Base-by-base conservation (phyloP, 2,888 invertebrate species). In the Chymomyza amoena region DNA sequence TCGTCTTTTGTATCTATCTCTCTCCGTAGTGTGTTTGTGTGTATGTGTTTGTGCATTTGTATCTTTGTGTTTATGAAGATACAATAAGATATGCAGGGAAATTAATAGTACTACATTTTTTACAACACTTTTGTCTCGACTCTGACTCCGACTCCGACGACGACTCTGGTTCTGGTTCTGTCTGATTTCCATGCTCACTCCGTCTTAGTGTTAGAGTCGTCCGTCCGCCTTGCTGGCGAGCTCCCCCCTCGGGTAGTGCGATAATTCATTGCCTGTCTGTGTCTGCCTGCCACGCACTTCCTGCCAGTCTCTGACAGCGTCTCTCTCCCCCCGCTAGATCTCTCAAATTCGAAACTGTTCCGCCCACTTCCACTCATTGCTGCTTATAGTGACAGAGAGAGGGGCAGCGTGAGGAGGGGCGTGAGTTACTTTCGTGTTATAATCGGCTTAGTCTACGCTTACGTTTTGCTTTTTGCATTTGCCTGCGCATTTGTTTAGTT, bases 41-140 rank as follows among this genome's bases (percentile, higher is more conserved):
- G 67, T 28, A 25, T 28, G 62, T 69, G 66, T 73, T 68, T 74
- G 78, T 75, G 75, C 83, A 32, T 32, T 32, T 32, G 32, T 32
- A 32, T 32, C 32, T 9, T 32, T 32, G 32, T 32, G 83, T 81
- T 83, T 84, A 85, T 85, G 79, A 85, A 85, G 86, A 84, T 83
- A 84, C 86, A 85, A 83, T 81, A 78, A 86, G 81, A 87, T 85
- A 86, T 88, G 88, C 83, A 86, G 77, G 82, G 73, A 88, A 88
- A 88, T 87, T 86, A 88, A 88, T 86, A 84, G 88, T 83, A 81
- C 70, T 78, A 78, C 80, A 88, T 88, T 87, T 87, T 87, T 86
- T 86, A 86, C 87, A 80, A 86, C 83, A 86, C 86, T 79, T 86
- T 84, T 79, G 82, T 86, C 86, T 84, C 81, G 73, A 75, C 81